Conservation (phyloP, 2,888 invertebrate genomes). For the Agrochola macilenta region DNA sequence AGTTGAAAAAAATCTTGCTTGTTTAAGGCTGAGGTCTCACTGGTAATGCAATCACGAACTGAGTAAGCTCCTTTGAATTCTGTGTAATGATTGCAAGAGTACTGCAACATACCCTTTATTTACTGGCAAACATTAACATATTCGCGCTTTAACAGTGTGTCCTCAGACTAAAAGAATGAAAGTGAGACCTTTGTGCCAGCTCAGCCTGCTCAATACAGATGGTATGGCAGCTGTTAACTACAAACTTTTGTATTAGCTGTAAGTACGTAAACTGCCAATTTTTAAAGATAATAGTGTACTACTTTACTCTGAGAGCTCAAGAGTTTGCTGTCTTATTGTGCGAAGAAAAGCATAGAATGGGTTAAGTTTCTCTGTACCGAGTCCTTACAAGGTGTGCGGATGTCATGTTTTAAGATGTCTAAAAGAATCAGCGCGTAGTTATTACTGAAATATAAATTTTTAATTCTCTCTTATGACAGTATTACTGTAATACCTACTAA, state of each 20-base stretch:
- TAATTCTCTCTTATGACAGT: slow-evolving; percentile 3
- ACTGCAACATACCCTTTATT: background rate
- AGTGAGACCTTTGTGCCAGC: background rate
- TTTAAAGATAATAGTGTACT: slow-evolving; percentile 34
- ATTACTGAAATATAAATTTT: slow-evolving; percentile 17
- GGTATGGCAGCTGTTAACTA: slow-evolving; percentile 44
- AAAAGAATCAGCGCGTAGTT: slow-evolving; percentile 18
- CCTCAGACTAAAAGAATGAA: background rate
- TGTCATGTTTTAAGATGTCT: slow-evolving; percentile 17
- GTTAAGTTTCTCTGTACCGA: slow-evolving; percentile 20
- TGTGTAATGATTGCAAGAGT: background rate
- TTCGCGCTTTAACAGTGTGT: background rate
- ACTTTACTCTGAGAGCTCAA: slow-evolving; percentile 40
- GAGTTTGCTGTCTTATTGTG: slow-evolving; percentile 32
- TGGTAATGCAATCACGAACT: background rate
- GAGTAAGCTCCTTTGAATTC: background rate
- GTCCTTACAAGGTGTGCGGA: slow-evolving; percentile 16
- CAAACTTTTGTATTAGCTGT: slow-evolving; percentile 56
- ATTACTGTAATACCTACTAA: slow-evolving; percentile 14
- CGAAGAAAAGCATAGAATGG: slow-evolving; percentile 12
- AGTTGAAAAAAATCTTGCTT: background rate
- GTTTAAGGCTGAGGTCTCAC: slow-evolving; percentile 1
- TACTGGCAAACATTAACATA: background rate
- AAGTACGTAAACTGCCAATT: slow-evolving; percentile 62
- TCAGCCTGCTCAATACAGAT: background rate